phyloP scores from a whole-genome alignment of 2,113 vertebrate species.

The Grantiella picta region DNA sequence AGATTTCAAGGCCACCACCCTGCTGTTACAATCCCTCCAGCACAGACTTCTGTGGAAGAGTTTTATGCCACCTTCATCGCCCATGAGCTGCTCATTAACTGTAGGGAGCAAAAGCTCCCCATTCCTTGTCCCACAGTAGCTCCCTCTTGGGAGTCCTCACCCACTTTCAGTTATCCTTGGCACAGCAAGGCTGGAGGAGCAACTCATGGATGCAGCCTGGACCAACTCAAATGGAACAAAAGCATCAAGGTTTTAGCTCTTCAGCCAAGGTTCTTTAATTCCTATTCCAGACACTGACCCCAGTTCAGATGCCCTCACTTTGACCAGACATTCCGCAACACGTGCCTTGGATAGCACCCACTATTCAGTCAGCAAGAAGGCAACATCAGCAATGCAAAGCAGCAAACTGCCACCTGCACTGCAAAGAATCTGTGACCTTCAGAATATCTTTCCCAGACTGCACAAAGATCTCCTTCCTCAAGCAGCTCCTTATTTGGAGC shows the following conservation, averaged over 20 bases:
- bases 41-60: not conserved
- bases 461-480: not conserved
- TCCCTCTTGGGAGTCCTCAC: not conserved
- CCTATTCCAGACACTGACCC: not conserved
- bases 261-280: not conserved
- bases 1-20: not conserved
- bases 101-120: not conserved
- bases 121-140: not conserved
- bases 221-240: not conserved
- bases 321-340: not conserved
- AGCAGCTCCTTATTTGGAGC: constrained; percentile 34
- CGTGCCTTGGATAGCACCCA: not conserved
- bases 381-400: not conserved
- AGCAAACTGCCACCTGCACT: not conserved
- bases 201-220: fast-evolving
- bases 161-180: not conserved
- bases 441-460: constrained; percentile 21
- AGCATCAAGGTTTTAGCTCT: not conserved
- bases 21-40: not conserved
- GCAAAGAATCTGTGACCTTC: constrained; percentile 45
- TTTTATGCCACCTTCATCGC: not conserved
- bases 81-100: not conserved
- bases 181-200: not conserved
- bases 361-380: fast-evolving
- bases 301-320: not conserved